A percentile compares a stretch with the other conserved stretches of the same genome.
phyloP scores from a whole-genome alignment of 2,888 invertebrate species.

The Drosophila anomelani region DNA sequence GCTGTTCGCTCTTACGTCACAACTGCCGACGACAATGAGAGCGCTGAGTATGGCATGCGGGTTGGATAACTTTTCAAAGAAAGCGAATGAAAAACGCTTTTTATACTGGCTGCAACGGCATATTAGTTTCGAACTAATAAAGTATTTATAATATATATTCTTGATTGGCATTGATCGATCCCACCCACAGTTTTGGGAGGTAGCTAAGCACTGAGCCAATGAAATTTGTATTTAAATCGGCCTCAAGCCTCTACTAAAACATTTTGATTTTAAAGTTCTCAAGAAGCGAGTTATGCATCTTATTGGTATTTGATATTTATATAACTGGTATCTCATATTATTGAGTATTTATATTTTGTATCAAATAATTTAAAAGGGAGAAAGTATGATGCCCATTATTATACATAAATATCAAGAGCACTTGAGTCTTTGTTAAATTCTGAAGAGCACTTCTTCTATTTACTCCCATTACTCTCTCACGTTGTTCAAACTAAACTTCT shows the following conservation, averaged over 20 bases:
- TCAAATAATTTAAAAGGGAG: neutral
- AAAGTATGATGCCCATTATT: too few relatives aligned
- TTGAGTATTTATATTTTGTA: neutral
- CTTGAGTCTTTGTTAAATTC: neutral
- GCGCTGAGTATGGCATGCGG: neutral
- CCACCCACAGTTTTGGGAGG: neutral
- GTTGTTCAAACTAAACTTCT: neutral
- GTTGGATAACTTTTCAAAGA: conserved; percentile 25
- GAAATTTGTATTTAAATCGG: too few relatives aligned
- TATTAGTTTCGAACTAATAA: neutral
- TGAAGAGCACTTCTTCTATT: neutral
- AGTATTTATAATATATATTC: too few relatives aligned
- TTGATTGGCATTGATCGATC: conserved; percentile 3
- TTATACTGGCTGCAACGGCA: neutral
- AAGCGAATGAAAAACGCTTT: neutral
- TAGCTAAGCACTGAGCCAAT: neutral
- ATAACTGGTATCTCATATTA: too few relatives aligned
- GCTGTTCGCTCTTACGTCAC: conserved; percentile 14
- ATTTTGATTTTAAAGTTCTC: too few relatives aligned
- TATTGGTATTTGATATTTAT: neutral
- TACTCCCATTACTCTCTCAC: neutral
- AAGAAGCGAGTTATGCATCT: neutral
- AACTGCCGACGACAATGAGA: neutral
- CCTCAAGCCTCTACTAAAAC: too few relatives aligned
- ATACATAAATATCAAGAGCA: too few relatives aligned